Conservation (phyloP, 2,797 vertebrate genomes). For the Trematomus bernacchii region DNA sequence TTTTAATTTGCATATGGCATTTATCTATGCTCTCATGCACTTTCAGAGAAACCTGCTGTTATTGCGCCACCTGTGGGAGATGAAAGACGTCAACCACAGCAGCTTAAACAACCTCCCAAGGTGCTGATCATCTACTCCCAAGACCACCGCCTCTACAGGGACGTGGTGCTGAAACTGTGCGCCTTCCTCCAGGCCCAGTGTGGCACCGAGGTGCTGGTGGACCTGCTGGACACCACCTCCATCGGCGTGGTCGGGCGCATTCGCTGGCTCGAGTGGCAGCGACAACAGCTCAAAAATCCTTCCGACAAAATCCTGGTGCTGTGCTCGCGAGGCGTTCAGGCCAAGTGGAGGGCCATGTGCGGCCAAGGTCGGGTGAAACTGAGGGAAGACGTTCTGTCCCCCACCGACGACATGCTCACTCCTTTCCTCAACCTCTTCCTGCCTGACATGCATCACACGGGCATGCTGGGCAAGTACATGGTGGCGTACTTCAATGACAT, state of each 20-base stretch:
- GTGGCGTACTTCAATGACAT: slow-evolving; percentile 93
- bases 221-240: slow-evolving; percentile 88
- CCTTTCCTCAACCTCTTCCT: slow-evolving; percentile 92
- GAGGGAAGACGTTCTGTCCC: slow-evolving; percentile 86
- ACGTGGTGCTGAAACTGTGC: slow-evolving; percentile 92
- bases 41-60: slow-evolving; percentile 26
- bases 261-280: slow-evolving; percentile 92
- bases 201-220: slow-evolving; percentile 91
- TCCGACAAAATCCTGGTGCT: slow-evolving; percentile 92
- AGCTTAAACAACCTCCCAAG: slow-evolving; percentile 71
- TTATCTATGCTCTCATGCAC: not conserved
- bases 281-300: slow-evolving; percentile 85
- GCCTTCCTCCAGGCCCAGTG: slow-evolving; percentile 92
- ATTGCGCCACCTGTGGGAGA: rapidly evolving
- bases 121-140: slow-evolving; percentile 95
- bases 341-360: slow-evolving; percentile 95
- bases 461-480: slow-evolving; percentile 91
- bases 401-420: slow-evolving; percentile 91
- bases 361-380: slow-evolving; percentile 83
- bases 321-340: slow-evolving; percentile 92
- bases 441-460: slow-evolving; percentile 90
- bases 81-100: rapidly evolving
- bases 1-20: not conserved
- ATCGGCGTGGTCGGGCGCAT: slow-evolving; percentile 88
- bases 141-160: slow-evolving; percentile 91